phyloP scores from a whole-genome alignment of 2,888 invertebrate genomes.

The Scotopteryx bipunctaria region DNA sequence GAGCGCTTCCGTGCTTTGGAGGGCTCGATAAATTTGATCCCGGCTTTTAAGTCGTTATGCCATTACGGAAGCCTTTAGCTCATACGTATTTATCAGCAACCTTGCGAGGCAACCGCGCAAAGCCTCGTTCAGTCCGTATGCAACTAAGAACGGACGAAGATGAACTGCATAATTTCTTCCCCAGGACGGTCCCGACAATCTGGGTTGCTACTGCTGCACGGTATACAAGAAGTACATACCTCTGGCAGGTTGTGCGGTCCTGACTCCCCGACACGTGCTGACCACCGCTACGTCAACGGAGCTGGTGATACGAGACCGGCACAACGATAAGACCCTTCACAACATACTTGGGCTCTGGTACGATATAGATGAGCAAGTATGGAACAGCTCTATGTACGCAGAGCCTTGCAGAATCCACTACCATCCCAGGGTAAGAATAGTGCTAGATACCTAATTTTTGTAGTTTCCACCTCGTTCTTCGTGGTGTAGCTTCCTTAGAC shows the following conservation, averaged over 20 bases:
- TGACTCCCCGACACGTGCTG: constrained; percentile 54
- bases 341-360: constrained; percentile 58
- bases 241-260: constrained; percentile 51
- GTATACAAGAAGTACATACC: constrained; percentile 42
- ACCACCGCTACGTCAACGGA: constrained; percentile 59
- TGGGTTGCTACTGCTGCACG: constrained; percentile 55
- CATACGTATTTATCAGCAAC: background rate
- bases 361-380: constrained; percentile 34
- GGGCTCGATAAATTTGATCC: too few relatives aligned
- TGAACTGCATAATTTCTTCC: background rate
- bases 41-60: too few relatives aligned
- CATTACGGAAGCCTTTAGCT: too few relatives aligned
- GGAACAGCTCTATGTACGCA: constrained; percentile 51
- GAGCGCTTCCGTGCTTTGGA: too few relatives aligned
- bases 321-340: constrained; percentile 29
- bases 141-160: too few relatives aligned
- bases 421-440: constrained; percentile 54
- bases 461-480: too few relatives aligned
- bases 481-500: too few relatives aligned
- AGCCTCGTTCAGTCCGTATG: too few relatives aligned
- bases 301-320: constrained; percentile 42
- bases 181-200: constrained; percentile 33
- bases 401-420: constrained; percentile 52
- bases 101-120: too few relatives aligned
- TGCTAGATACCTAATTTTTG: too few relatives aligned